Base-by-base conservation (phyloP, 2,113 vertebrate species). In the Halichoerus grypus region DNA sequence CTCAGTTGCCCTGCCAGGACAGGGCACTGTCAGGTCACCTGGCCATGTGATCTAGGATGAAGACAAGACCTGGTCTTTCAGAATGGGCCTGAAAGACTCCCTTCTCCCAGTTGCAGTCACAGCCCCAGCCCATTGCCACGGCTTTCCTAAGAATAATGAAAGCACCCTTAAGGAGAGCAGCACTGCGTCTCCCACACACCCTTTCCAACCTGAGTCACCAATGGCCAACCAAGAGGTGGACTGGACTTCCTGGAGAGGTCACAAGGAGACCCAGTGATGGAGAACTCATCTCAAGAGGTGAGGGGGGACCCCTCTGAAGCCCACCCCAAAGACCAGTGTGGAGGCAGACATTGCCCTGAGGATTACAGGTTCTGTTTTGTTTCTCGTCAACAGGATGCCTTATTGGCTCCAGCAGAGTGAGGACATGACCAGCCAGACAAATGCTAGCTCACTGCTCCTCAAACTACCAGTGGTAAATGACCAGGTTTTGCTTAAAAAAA, bases 41-140 rank as follows among this genome's bases (percentile, higher is more conserved):
- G 7, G 39, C 55, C 31, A 26, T 84, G 46, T 22, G 15, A 22
- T 28, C 69, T 51, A 33, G 87, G 51, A 26, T 24, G 39, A 65
- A 77, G 95, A 39, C n/a, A 84, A 51, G 7, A 53, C 36, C 63
- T 51, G 14, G 61, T 16, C 28, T 76, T 81, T 86, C 67, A 21
- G 8, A 65, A 16, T 1, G 31, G 85, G 31, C 26, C n/a, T 4
- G 11, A 42, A 71, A 36, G 28, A 4, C n/a, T 90, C 33, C 88
- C 31, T 84, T 81, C 61, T 74, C 53, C 87, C 7, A 13, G 42
- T 0, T 39, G 46, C 33, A 51, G 24, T 24, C 42, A 88, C 0
- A 12, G 31, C 28, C 4, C 12, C 51, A 61, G 11, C 4, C 36
- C 4, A 53, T 46, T 53, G 42, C 33, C 14, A 14, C 0, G 0